phyloP scores from a whole-genome alignment of 2,113 vertebrate species.

The Capreolus pygargus region DNA sequence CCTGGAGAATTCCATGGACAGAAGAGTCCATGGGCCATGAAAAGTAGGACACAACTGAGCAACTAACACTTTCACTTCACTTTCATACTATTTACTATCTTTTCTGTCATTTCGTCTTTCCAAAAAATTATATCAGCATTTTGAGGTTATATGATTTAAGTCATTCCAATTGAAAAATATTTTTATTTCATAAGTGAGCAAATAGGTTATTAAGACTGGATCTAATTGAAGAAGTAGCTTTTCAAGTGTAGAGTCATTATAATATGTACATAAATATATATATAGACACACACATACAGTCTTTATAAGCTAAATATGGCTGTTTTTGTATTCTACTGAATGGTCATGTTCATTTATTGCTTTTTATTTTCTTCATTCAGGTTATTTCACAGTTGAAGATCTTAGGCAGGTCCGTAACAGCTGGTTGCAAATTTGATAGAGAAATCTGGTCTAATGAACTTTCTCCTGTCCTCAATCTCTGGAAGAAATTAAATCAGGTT shows the following conservation, averaged over 20 bases:
- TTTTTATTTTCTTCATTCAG: conserved; percentile 78
- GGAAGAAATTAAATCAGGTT: conserved; percentile 99
- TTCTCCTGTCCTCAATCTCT: conserved; percentile 94
- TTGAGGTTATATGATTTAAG: conserved; percentile 3
- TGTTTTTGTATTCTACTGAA: not conserved
- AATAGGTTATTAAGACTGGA: not conserved
- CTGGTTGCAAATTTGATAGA: conserved; percentile 95
- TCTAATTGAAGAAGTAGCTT: conserved; percentile 1
- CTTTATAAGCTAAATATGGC: not conserved
- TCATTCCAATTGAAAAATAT: not conserved
- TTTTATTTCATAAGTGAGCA: conserved; percentile 8
- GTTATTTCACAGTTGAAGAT: conserved; percentile 96
- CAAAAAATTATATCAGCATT: not conserved
- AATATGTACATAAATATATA: not conserved
- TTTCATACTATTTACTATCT: not conserved
- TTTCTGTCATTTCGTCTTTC: conserved; percentile 32
- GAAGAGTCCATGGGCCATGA: not conserved
- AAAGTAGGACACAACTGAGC: not conserved
- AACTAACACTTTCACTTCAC: not conserved
- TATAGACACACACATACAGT: not conserved
- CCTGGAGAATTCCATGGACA: not conserved
- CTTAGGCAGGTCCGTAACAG: conserved; percentile 89
- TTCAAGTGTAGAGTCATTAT: not conserved
- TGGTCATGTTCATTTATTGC: not conserved
- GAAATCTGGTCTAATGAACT: conserved; percentile 96